Evolutionary conservation across 1,140 invertebrate genomes (phyloP), one percentile per base, ranked within the genome.

Genomic region (roundworm (Caenorhabditis elegans)): DNA sequence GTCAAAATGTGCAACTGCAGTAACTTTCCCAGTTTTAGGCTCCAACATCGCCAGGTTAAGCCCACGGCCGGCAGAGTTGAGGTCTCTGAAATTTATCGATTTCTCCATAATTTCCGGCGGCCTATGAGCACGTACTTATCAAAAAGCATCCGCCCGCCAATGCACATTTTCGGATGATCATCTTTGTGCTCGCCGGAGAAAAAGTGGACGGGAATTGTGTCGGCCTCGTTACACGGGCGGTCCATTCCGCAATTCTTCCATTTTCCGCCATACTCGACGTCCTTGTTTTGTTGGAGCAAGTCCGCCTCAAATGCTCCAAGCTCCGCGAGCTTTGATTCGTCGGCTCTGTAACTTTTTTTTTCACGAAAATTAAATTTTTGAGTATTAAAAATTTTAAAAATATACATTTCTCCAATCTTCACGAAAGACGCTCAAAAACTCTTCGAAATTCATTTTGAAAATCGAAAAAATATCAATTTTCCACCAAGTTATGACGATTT

Each of bases 31-130:
- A 2, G 88, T 89, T 24, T 88, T 85, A 8, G 86, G 85, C 82
- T 91, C 88, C 46, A 92, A 78, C 26, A 91, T 84, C 2, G 90
- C 90, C 51, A 91, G 85, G 85, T 92, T 92, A 19, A 92, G 86
- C 0, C 91, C 91, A 78, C 91, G 85, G 4, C 91, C 91, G 19
- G 87, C 91, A 77, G 90, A 86, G 85, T 92, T 92, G 4, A 91
- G 31, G 31, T 87, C 85, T 78, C 89, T 89, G 17, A 85, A 86
- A 78, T 91, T 19, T 15, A 24, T n/a, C n/a, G n/a, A n/a, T n/a
- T n/a, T n/a, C n/a, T n/a, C n/a, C n/a, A n/a, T n/a, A n/a, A n/a
- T n/a, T n/a, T n/a, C n/a, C n/a, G n/a, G n/a, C n/a, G n/a, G n/a
- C n/a, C n/a, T n/a, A n/a, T 31, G 17, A 60, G 19, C 76, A 13